A percentile compares a stretch with the other conserved stretches of the same genome.
Conservation (phyloP, 2,888 invertebrate genomes). For the Napeogenes sylphis region DNA sequence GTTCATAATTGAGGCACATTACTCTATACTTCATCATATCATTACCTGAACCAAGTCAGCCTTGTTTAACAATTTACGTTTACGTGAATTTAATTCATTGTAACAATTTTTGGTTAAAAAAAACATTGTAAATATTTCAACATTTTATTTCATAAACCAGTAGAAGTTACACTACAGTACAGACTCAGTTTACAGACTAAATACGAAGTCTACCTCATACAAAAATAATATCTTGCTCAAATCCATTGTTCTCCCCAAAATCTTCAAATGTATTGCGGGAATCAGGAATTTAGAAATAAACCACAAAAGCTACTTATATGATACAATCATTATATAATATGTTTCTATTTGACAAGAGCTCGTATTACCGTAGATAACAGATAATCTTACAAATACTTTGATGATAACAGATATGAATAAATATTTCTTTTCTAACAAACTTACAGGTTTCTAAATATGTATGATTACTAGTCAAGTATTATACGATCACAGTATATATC, state of each 20-base stretch:
- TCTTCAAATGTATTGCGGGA: not conserved
- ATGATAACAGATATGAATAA: too few species aligned
- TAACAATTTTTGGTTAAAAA: constrained; percentile 17
- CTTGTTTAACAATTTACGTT: too few species aligned
- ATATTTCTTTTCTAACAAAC: too few species aligned
- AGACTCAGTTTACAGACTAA: constrained; percentile 59
- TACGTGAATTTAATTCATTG: too few species aligned
- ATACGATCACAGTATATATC: too few species aligned
- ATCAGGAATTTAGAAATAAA: not conserved
- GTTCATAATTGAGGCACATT: not conserved
- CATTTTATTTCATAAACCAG: constrained; percentile 74
- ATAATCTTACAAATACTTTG: too few species aligned
- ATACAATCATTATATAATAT: too few species aligned
- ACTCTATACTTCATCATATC: not conserved
- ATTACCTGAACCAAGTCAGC: not conserved
- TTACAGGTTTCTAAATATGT: too few species aligned
- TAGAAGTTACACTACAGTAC: constrained; percentile 64
- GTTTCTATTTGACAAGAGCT: too few species aligned
- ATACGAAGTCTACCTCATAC: constrained; percentile 53
- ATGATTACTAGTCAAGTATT: too few species aligned
- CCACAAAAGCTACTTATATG: not conserved
- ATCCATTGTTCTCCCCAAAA: not conserved
- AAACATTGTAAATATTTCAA: constrained; percentile 59
- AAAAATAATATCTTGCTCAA: constrained; percentile 67
- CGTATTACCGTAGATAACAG: too few species aligned